Base-by-base conservation (phyloP, 2,113 vertebrate species). In the Siniperca knerii region DNA sequence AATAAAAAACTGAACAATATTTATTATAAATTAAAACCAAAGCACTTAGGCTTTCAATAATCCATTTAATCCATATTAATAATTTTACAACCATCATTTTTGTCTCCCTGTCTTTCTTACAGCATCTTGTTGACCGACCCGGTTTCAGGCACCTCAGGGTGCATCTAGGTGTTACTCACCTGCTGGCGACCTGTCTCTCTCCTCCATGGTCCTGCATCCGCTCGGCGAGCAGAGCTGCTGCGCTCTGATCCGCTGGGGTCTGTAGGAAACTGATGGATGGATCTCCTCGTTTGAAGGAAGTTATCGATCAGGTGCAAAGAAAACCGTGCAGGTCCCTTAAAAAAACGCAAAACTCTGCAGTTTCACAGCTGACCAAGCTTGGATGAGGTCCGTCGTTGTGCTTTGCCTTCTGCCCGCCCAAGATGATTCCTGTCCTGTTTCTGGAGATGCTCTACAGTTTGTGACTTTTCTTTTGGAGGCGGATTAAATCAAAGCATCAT, bases 181-280 rank as follows among this genome's bases (percentile, higher is more conserved):
- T 95, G 93, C 94, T 92, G 91, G 94, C 94, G 91, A 94, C 93
- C 93, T 95, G 95, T 92, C 94, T 94, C 75, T 95, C 95, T 92
- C 90, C 95, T 91, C 93, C 95, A 94, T 96, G 94, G 92, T 96
- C 94, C 95, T 96, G 94, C 95, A 96, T 96, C 91, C 92, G 94
- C 86, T 75, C 91, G 77, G 64, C 52, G 84, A 81, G 83, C 90
- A 90, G 90, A 87, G 89, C 89, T 65, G 69, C 88, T 85, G 79
- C 79, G 89, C 90, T 85, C 84, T 52, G 87, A 71, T 87, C 82
- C 29, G 72, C 57, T 57, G 35, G 16, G n/a, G 13, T 61, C 84
- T 42, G 58, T 46, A 20, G 12, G 50, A 44, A 52, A 33, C 73
- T 37, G 66, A 61, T 33, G 46, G 44, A 54, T 18, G 64, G 71